Evolutionary conservation across 2,113 vertebrate species (phyloP).

Genomic region (crab-eating macaque (Macaca fascicularis)): DNA sequence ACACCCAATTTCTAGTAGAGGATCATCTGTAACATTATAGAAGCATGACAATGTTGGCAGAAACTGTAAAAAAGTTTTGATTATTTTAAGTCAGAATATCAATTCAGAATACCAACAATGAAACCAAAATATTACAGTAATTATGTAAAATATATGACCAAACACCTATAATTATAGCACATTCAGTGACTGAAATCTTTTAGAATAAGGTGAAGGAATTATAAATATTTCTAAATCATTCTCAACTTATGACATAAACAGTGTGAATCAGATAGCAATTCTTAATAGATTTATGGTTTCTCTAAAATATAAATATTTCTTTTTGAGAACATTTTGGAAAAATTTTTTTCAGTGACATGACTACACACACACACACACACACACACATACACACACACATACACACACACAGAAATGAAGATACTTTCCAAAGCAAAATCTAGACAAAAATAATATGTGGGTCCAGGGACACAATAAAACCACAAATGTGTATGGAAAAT

Average conservation of each 20-base stretch:
- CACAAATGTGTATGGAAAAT: not conserved
- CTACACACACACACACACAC: not conserved
- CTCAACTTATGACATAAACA: not conserved
- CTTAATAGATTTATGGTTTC: not conserved
- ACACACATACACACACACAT: not conserved
- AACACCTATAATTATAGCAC: not conserved
- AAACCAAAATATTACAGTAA: not conserved
- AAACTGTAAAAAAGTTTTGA: not conserved
- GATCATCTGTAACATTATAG: not conserved
- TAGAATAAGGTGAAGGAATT: not conserved
- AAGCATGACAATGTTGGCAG: not conserved
- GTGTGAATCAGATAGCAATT: not conserved
- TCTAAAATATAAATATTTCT: slow-evolving; percentile 6
- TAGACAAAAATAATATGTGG: not conserved
- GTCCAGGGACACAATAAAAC: not conserved
- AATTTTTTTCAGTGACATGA: not conserved
- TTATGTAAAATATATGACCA: not conserved
- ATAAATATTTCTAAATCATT: not conserved
- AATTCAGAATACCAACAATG: not conserved
- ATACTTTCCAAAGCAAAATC: not conserved
- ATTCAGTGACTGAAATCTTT: not conserved
- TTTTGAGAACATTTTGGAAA: not conserved
- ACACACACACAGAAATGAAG: not conserved
- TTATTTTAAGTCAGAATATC: not conserved
- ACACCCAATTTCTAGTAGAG: not conserved